Evolutionary conservation across 2,888 invertebrate species (phyloP), one percentile per base, ranked within the genome.

Genomic region (Cataglyphis rosenhaueri): DNA sequence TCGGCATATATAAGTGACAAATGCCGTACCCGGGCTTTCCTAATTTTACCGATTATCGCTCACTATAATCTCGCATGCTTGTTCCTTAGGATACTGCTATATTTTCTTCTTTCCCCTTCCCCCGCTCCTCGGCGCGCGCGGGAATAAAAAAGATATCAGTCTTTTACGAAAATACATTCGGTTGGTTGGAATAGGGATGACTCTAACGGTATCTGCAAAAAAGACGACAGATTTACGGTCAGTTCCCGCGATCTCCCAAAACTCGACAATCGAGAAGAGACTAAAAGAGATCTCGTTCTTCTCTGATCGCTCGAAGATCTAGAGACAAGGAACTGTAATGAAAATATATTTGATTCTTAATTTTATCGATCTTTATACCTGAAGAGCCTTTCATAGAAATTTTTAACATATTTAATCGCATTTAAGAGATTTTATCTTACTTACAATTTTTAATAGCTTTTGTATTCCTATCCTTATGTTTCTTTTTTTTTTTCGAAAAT

Each of bases 181-280:
- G 64, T 81, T 79, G 48, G n/a, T 5, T 55, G 68, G 76, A 55
- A 18, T 6, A 44, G 68, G 79, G 88, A 91, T 85, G 87, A 66
- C 75, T 89, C 76, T 89, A 91, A 91, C 90, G 89, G 91, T 87
- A 85, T 61, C 85, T 75, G 85, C 83, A 65, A 87, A 87, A 89
- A 89, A 84, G 66, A 64, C 38, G 85, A 85, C 71, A 88, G 87
- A 90, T 91, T 91, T 91, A 91, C 83, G 83, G 21, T 84, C 52
- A 32, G 87, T 88, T 88, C 88, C 89, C 85, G 88, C 73, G 70
- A 84, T 82, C 82, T 75, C 8, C 12, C 62, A 52, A 71, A 59
- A 74, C 68, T 83, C 78, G 2, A 44, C 65, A 1, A 52, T 32
- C 32, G 8, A 59, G 32, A 59, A 59, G 15, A 59, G 8, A 18